Evolutionary conservation across 2,888 invertebrate genomes (phyloP).

Genomic region (Plebejus anna): DNA sequence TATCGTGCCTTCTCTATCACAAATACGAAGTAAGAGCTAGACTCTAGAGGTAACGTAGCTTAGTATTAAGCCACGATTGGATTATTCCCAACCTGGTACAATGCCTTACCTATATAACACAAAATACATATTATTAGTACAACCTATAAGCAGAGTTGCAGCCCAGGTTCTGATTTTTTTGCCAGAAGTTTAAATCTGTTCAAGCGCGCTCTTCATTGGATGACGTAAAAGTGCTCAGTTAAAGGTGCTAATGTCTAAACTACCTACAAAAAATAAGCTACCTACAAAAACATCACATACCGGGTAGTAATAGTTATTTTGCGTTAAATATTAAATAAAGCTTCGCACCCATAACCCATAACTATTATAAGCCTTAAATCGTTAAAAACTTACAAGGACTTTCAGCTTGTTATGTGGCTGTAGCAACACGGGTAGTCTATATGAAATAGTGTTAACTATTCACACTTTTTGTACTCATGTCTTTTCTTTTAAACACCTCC

Average conservation of each 20-base stretch:
- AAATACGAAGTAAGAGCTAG: no score
- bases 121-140: no score
- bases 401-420: not conserved
- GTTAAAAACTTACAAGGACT: not conserved
- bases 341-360: not conserved
- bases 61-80: no score
- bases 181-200: no score
- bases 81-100: no score
- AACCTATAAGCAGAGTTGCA: no score
- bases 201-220: no score
- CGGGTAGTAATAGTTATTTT: not conserved
- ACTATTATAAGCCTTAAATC: not conserved
- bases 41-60: no score
- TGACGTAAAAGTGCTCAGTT: not conserved
- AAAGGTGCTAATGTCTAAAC: not conserved
- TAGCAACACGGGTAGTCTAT: not conserved
- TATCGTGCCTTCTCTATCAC: not conserved
- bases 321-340: no score
- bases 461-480: not conserved
- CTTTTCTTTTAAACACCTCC: constrained; percentile 15
- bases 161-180: no score
- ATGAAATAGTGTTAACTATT: not conserved
- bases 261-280: not conserved
- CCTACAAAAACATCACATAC: not conserved
- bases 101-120: no score